phyloP scores from a whole-genome alignment of 2,113 vertebrate genomes.

The Elaphurus davidianus region DNA sequence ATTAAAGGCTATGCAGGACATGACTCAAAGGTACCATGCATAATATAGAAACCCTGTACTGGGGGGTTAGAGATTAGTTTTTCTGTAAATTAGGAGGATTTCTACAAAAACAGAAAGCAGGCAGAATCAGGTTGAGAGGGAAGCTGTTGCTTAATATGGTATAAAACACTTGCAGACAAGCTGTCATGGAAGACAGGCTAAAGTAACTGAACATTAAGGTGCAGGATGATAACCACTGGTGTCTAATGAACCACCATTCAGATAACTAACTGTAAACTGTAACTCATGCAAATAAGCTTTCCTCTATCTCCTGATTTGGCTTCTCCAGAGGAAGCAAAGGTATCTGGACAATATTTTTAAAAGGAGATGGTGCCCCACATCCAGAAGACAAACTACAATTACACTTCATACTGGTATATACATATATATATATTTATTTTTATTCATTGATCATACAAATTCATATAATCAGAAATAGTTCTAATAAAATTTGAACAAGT shows the following conservation, averaged over 20 bases:
- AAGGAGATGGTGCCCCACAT: neutral
- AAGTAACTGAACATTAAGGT: neutral
- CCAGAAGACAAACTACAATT: neutral
- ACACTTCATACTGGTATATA: neutral
- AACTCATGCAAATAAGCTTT: neutral
- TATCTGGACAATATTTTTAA: neutral
- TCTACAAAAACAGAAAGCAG: neutral
- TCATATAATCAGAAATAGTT: neutral
- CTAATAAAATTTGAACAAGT: neutral
- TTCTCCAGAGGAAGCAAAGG: neutral
- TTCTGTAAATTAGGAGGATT: neutral
- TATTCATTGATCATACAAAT: neutral
- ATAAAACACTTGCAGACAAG: neutral
- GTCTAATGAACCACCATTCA: neutral
- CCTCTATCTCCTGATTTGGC: neutral
- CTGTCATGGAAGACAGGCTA: neutral
- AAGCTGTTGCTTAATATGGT: neutral
- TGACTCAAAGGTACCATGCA: neutral
- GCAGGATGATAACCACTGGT: neutral
- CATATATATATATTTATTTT: neutral
- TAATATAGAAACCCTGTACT: fast-evolving
- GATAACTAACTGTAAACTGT: neutral
- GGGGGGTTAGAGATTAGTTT: neutral
- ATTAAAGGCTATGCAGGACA: neutral
- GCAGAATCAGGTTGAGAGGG: neutral